These are phyloP conservation scores for Hesperophylax magnus DNA, from an alignment of 1,140 invertebrate genomes.

Conservation along the genomic window DNA sequence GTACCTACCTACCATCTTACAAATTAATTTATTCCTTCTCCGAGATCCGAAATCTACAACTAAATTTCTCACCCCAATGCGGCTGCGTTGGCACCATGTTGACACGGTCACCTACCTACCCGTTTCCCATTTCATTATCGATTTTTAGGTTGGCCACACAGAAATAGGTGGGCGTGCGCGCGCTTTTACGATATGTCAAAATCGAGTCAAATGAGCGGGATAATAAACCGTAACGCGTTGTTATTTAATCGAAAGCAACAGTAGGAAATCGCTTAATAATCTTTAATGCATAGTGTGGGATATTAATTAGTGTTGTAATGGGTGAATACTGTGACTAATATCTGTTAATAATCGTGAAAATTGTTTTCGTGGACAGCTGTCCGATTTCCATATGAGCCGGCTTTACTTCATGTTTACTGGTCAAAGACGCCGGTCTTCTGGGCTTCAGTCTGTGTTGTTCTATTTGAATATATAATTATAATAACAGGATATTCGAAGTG, in stretches of 20 bases:
- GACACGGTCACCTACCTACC: conserved; percentile 30
- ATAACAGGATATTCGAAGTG: no score
- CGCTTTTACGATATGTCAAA: conserved; percentile 15
- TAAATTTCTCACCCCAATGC: conserved; percentile 3
- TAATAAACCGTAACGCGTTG: no score
- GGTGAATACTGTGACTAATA: no score
- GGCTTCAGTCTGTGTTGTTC: background rate
- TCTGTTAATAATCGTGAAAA: no score
- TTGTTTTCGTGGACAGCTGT: conserved; percentile 12
- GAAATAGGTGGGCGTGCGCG: conserved; percentile 25
- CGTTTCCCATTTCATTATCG: conserved; percentile 1
- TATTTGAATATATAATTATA: background rate
- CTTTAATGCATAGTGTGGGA: no score
- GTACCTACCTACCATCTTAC: no score
- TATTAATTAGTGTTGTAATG: no score
- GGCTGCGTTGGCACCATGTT: conserved; percentile 22
- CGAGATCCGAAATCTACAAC: background rate
- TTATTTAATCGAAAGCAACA: no score
- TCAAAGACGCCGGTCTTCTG: conserved; percentile 4
- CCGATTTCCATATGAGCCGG: background rate
- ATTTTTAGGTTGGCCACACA: conserved; percentile 26
- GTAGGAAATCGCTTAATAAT: no score
- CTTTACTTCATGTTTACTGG: conserved; percentile 15
- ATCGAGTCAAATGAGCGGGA: background rate
- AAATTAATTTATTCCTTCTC: no score